Evolutionary conservation across 2,113 vertebrate genomes (phyloP), one percentile per base, ranked within the genome.

Genomic region (Anser cygnoides): DNA sequence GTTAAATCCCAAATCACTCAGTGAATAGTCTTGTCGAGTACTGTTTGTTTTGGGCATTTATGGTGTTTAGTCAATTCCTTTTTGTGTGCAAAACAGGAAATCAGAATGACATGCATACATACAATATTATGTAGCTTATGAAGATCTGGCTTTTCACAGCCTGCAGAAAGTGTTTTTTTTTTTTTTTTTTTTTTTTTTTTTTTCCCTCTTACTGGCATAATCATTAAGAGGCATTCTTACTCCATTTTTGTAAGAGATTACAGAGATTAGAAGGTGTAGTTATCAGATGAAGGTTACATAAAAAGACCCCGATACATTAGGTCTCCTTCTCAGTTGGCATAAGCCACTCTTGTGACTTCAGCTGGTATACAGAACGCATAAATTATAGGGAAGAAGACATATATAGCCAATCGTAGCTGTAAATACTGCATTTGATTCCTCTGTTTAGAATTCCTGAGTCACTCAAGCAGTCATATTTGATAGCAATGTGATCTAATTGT

Each of bases 401-500:
- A 29, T 54, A 65, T 76, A 92, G 68, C 77, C 67, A 75, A 23
- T 75, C 19, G 11, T 81, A 29, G 61, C 67, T 49, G 16, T 35
- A 78, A 89, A 71, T 72, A 61, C 68, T 84, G 83, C 89, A 87
- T 72, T 52, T 75, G 52, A 86, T 78, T 94, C 65, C 35, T 71
- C 79, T 90, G 67, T 71, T 92, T 85, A 91, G 78, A 77, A 84
- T 86, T 81, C 92, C 85, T 93, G 86, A 94, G 95, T 89, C 66
- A 86, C 49, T 82, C 49, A 84, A 95, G 52, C 87, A 92, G 71
- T 87, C 3, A 16, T 66, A 93, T 94, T 87, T 89, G 79, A 94
- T 95, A 91, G 83, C 63, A 87, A 92, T 62, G 57, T 90, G 87
- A 78, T 93, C 28, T 93, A 96, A 97, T 87, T 96, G 85, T 96